Conservation (phyloP, 2,888 invertebrate genomes). For the Drepana falcataria region DNA sequence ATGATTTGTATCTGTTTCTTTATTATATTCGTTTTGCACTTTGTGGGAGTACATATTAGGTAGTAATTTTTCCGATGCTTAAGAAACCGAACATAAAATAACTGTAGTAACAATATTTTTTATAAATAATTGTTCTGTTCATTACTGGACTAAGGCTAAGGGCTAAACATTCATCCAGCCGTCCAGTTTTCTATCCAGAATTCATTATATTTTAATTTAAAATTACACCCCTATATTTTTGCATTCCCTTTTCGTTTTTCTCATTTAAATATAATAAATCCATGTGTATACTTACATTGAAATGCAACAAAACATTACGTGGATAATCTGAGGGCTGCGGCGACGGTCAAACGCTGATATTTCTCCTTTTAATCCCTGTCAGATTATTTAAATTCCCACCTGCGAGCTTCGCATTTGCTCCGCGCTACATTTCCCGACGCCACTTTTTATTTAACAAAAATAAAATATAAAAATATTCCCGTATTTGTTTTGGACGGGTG, state of each 20-base stretch:
- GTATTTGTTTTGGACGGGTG: conserved; percentile 75
- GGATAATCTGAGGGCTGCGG: conserved; percentile 56
- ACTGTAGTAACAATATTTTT: too few relatives aligned
- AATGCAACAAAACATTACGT: conserved; percentile 60
- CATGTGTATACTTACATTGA: conserved; percentile 35
- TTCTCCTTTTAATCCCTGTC: conserved; percentile 77
- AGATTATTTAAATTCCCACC: conserved; percentile 80
- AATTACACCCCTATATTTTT: not conserved
- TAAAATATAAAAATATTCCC: conserved; percentile 76
- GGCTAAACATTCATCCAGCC: too few relatives aligned
- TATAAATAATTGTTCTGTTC: too few relatives aligned
- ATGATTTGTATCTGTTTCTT: too few relatives aligned
- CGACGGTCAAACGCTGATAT: conserved; percentile 76
- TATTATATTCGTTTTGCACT: too few relatives aligned
- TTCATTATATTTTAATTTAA: too few relatives aligned
- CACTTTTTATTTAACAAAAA: conserved; percentile 71
- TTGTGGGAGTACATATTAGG: too few relatives aligned
- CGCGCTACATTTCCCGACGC: conserved; percentile 45
- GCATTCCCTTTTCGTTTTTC: conserved; percentile 25
- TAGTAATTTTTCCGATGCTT: too few relatives aligned
- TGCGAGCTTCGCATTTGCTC: conserved; percentile 45
- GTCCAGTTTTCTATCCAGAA: too few relatives aligned
- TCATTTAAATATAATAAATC: conserved; percentile 59
- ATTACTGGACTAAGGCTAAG: too few relatives aligned
- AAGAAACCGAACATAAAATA: too few relatives aligned